Base-by-base conservation (phyloP, 2,888 invertebrate species). In the Petrophora chlorosata region DNA sequence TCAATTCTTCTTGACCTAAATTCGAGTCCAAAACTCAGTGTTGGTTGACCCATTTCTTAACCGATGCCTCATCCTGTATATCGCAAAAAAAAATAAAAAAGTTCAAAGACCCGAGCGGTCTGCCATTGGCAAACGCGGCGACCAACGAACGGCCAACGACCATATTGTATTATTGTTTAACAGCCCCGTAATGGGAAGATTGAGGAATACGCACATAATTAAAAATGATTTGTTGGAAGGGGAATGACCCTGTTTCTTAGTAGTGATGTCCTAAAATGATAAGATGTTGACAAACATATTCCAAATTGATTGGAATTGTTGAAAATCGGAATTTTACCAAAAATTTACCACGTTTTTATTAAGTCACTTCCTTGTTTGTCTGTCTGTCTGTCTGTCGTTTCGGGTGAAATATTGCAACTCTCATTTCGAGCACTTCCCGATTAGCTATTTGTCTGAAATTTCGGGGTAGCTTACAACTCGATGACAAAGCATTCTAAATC, bases 141-240 rank as follows among this genome's bases (percentile, higher is more conserved):
- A 19, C 30, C 33, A 33, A 33, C 32, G n/a, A n/a, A 32, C 36
- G 34, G 42, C 32, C 50, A 59, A 45, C 63, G 68, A 65, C 66
- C 73, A 69, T 70, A 70, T 73, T 34, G 70, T 65, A 65, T 68
- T 70, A 79, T 77, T 74, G 76, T 76, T 73, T 69, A 71, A 76
- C 70, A 65, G 73, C 65, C 72, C 67, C 58, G 59, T 77, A 77
- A 83, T 85, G 81, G 76, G 75, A 82, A 79, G 80, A 88, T 86
- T 85, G 83, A 79, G 80, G 79, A 77, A 79, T 79, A 79, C 73
- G 70, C 76, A 84, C 79, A 87, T 70, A 89, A 89, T 88, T 89
- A 89, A 89, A 88, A 89, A 86, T 87, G 85, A 86, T 82, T 87
- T 85, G 85, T 82, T 63, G 56, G 82, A 79, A 79, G 88, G 88